These are phyloP conservation scores for Pterostichus niger DNA, from an alignment of 2,888 invertebrate species.

Conservation along the genomic window DNA sequence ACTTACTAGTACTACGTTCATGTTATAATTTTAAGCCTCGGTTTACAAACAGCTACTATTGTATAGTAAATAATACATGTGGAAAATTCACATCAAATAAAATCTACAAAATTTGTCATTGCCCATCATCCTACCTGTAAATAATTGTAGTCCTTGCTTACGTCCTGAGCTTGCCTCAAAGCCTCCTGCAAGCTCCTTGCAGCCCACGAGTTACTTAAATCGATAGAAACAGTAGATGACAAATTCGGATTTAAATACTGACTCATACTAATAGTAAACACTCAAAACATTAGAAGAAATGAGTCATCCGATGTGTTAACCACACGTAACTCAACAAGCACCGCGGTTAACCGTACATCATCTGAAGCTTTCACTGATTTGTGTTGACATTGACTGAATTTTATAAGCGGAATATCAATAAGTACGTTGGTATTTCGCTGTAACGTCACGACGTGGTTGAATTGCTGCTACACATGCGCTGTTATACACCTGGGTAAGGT, in stretches of 20 bases:
- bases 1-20: too few relatives aligned
- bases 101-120: too few relatives aligned
- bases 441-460: slow-evolving; percentile 16
- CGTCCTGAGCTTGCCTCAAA: slow-evolving; percentile 74
- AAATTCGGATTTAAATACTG: slow-evolving; percentile 73
- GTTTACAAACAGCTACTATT: too few relatives aligned
- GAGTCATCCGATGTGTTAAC: not conserved
- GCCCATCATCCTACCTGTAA: slow-evolving; percentile 15
- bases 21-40: too few relatives aligned
- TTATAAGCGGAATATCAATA: slow-evolving; percentile 59
- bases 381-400: slow-evolving; percentile 59
- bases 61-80: too few relatives aligned
- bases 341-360: not conserved
- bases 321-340: not conserved
- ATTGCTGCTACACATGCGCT: slow-evolving; percentile 49
- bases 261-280: slow-evolving; percentile 70
- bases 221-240: slow-evolving; percentile 77
- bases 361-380: slow-evolving; percentile 28
- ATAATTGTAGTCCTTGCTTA: slow-evolving; percentile 63
- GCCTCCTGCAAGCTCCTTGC: slow-evolving; percentile 79
- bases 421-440: slow-evolving; percentile 16
- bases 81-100: not conserved
- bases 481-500: not conserved
- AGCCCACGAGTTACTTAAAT: slow-evolving; percentile 81
- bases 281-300: too few relatives aligned